Conservation (phyloP, 1,140 invertebrate species). For the Vollenhovia emeryi region DNA sequence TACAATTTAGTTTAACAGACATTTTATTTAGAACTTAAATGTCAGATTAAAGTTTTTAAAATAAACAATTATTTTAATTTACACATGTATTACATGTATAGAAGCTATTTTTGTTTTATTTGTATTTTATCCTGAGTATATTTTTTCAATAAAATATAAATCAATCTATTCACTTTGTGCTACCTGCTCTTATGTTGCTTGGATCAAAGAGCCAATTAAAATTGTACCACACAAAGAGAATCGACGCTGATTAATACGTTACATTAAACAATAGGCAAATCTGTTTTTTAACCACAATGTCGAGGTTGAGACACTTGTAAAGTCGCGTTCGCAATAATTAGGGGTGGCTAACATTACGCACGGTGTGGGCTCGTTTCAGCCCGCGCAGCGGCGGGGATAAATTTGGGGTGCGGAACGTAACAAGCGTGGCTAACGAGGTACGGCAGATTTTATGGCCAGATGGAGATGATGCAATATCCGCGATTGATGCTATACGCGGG, state of each 20-base stretch:
- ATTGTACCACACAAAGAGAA: not conserved
- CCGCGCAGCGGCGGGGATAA: slow-evolving; percentile 46
- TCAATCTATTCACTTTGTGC: not conserved
- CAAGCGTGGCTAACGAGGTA: slow-evolving; percentile 84
- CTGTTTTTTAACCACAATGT: slow-evolving; percentile 29
- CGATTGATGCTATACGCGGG: slow-evolving; percentile 78
- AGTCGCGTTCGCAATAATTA: slow-evolving; percentile 80
- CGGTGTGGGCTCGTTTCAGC: slow-evolving; percentile 51
- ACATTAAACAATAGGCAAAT: slow-evolving; percentile 26
- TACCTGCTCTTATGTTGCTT: not conserved
- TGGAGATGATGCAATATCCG: slow-evolving; percentile 82
- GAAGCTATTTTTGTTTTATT: not conserved
- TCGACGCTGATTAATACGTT: not conserved
- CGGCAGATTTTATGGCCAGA: slow-evolving; percentile 83
- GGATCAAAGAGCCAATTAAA: not conserved
- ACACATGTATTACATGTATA: no score
- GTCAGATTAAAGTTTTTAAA: no score
- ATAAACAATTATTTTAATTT: no score
- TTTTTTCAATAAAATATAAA: not conserved
- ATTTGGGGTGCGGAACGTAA: slow-evolving; percentile 79
- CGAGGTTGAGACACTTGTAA: slow-evolving; percentile 73
- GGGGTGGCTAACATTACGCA: slow-evolving; percentile 68
- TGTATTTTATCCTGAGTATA: not conserved
- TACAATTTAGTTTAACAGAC: no score
- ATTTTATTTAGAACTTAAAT: no score